These are phyloP conservation scores for Plemyria rubiginata DNA, from an alignment of 2,888 invertebrate genomes.

Conservation along the genomic window DNA sequence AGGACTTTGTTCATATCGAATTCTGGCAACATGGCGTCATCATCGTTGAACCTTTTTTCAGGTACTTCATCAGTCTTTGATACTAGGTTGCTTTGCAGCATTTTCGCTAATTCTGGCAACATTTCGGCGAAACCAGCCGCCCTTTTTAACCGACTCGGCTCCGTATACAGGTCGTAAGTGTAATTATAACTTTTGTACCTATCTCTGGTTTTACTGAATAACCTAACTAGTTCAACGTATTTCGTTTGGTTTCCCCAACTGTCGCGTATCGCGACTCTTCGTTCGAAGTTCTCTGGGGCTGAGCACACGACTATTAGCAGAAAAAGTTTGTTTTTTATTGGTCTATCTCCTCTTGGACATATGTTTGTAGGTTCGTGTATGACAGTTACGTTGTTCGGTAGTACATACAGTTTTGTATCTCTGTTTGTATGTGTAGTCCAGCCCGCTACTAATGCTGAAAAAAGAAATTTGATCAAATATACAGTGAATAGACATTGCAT, in stretches of 20 bases:
- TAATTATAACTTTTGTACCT: conserved; percentile 72
- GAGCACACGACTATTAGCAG: conserved; percentile 91
- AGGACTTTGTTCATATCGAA: conserved; percentile 77
- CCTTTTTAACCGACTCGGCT: conserved; percentile 48
- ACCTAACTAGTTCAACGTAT: conserved; percentile 59
- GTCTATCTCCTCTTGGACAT: conserved; percentile 65
- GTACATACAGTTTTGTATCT: conserved; percentile 89
- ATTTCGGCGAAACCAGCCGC: conserved; percentile 62
- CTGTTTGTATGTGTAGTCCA: conserved; percentile 91
- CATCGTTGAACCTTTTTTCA: conserved; percentile 66
- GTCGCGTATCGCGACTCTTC: conserved; percentile 87
- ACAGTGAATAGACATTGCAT: no score
- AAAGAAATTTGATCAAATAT: conserved; percentile 27
- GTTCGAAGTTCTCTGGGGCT: conserved; percentile 87
- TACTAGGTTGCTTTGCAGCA: conserved; percentile 51
- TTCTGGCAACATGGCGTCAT: conserved; percentile 63
- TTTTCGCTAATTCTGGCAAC: conserved; percentile 64
- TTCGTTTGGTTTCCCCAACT: conserved; percentile 87
- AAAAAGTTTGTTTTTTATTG: conserved; percentile 74
- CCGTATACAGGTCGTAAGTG: conserved; percentile 63
- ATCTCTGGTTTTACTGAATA: conserved; percentile 58
- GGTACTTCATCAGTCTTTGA: conserved; percentile 56
- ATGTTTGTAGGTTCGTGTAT: conserved; percentile 86
- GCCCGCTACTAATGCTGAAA: conserved; percentile 83
- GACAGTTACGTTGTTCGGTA: conserved; percentile 88